A percentile compares a stretch with the other conserved stretches of the same genome.
These are phyloP conservation scores for Adineta ricciae DNA, from an alignment of 2,888 invertebrate genomes.

Conservation along the genomic window DNA sequence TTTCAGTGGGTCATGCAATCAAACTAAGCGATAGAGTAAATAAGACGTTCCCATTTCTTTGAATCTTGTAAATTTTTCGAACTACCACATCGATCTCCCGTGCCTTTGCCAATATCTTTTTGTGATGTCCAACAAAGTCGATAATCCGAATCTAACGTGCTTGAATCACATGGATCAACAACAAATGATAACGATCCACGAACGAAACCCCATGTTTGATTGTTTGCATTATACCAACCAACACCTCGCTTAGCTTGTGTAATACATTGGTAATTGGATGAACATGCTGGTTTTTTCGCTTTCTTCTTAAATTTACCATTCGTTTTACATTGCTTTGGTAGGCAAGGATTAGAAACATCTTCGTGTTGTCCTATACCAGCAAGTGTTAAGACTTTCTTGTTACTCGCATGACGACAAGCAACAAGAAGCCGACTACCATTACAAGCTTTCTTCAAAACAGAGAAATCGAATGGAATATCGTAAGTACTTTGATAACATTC, in stretches of 20 bases:
- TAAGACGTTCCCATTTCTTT: background rate
- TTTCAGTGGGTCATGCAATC: too few species aligned
- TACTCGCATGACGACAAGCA: background rate
- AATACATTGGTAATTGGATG: background rate
- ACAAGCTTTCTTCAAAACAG: background rate
- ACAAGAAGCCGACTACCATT: background rate
- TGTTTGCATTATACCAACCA: background rate
- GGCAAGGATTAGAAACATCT: background rate
- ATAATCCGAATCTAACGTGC: background rate
- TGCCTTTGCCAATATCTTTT: background rate
- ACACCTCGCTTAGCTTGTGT: background rate
- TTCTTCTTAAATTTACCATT: background rate
- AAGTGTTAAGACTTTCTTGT: background rate
- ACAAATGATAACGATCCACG: constrained; percentile 2
- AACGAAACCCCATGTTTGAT: background rate
- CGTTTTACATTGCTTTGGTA: background rate
- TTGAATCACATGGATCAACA: background rate
- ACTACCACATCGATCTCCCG: background rate
- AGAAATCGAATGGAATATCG: background rate
- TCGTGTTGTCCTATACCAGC: background rate
- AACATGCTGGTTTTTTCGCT: background rate
- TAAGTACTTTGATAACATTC: background rate
- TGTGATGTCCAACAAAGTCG: background rate
- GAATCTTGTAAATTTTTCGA: background rate
- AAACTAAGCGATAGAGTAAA: background rate